phyloP scores from a whole-genome alignment of 2,888 invertebrate species.

The Microchrysa polita region DNA sequence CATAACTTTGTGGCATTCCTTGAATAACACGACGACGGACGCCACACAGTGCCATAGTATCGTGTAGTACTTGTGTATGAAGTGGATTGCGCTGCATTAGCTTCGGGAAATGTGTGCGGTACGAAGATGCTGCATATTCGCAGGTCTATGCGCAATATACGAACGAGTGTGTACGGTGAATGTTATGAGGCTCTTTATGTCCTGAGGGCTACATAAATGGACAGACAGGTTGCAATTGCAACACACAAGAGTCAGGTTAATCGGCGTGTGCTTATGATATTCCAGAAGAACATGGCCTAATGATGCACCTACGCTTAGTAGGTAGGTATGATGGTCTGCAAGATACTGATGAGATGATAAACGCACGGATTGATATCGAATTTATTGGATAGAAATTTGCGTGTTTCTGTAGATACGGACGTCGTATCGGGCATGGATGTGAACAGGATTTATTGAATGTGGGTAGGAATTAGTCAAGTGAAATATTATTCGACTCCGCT shows the following conservation, averaged over 20 bases:
- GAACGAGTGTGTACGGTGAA: no score
- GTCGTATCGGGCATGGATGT: no score
- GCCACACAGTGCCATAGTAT: background rate
- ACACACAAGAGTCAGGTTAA: background rate
- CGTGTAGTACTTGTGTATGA: background rate
- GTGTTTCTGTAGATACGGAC: no score
- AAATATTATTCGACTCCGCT: no score
- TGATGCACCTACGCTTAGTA: slow-evolving; percentile 35
- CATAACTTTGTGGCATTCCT: slow-evolving; percentile 47
- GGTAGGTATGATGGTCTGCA: no score
- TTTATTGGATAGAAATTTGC: no score
- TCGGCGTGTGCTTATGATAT: slow-evolving; percentile 39
- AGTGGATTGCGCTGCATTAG: background rate
- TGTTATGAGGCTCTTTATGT: background rate
- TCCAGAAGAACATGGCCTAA: slow-evolving; percentile 26
- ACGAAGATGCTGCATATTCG: background rate
- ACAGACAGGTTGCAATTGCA: slow-evolving; percentile 35
- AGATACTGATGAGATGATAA: no score
- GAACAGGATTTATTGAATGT: no score
- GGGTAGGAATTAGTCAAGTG: no score
- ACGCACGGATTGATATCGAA: no score
- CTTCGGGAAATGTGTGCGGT: slow-evolving; percentile 21
- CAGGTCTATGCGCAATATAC: background rate
- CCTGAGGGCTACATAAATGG: slow-evolving; percentile 11
- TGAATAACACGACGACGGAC: slow-evolving; percentile 40